Evolutionary conservation across 2,888 invertebrate genomes (phyloP).

Genomic region (Synergus gifuensis): DNA sequence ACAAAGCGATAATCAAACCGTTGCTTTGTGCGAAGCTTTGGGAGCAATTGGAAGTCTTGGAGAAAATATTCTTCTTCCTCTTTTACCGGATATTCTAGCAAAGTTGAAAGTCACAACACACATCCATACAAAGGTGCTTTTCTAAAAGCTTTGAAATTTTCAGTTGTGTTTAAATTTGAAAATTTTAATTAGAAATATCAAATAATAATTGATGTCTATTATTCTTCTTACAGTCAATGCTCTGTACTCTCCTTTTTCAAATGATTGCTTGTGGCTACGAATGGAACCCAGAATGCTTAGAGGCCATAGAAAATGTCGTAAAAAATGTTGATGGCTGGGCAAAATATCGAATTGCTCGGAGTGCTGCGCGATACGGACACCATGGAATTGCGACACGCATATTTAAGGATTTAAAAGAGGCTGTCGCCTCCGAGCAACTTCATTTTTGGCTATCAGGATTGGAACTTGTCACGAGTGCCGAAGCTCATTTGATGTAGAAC

Average conservation of each 20-base stretch:
- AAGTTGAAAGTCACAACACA: constrained; percentile 77
- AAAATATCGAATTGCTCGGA: constrained; percentile 91
- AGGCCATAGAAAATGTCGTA: constrained; percentile 81
- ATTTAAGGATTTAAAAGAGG: constrained; percentile 82
- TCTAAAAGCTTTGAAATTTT: not conserved
- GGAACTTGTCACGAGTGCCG: constrained; percentile 87
- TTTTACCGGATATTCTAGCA: constrained; percentile 80
- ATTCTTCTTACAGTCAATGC: constrained; percentile 80
- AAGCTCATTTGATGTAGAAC: constrained; percentile 81
- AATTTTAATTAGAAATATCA: not conserved
- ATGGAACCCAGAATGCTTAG: constrained; percentile 82
- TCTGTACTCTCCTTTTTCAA: constrained; percentile 91
- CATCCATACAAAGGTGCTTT: constrained; percentile 73
- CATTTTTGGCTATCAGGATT: constrained; percentile 93
- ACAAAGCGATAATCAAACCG: constrained; percentile 71
- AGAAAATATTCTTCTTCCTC: constrained; percentile 80
- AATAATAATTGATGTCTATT: constrained; percentile 4
- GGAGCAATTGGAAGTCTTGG: constrained; percentile 85
- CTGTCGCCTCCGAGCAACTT: constrained; percentile 91
- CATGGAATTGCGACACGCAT: constrained; percentile 85
- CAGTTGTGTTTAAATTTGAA: not conserved
- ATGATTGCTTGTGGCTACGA: constrained; percentile 86
- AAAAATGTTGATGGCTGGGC: constrained; percentile 87
- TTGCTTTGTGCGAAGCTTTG: constrained; percentile 85
- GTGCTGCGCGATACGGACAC: constrained; percentile 92